These are phyloP conservation scores for Iphiclides podalirius DNA, from an alignment of 2,888 invertebrate species.

Conservation along the genomic window DNA sequence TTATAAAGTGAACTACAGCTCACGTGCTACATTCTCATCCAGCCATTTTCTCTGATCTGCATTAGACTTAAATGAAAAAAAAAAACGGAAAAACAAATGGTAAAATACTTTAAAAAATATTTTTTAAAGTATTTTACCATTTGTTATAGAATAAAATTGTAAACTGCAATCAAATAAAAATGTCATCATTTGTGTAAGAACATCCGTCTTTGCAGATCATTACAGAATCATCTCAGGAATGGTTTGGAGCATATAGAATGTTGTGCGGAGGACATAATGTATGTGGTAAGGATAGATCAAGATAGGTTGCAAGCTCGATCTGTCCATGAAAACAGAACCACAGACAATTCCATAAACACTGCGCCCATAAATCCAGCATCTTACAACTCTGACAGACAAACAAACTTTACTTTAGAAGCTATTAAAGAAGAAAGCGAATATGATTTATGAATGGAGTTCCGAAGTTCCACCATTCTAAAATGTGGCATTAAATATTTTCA, in stretches of 20 bases:
- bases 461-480: no score
- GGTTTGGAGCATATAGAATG: slow-evolving; percentile 51
- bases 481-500: no score
- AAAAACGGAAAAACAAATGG: no score
- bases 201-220: slow-evolving; percentile 29
- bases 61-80: no score
- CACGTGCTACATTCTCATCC: no score
- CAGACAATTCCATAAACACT: slow-evolving; percentile 25
- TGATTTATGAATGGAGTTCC: neutral
- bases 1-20: no score
- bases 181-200: no score
- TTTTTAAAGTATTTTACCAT: no score
- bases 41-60: no score
- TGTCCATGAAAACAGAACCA: slow-evolving; percentile 34
- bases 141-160: no score
- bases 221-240: slow-evolving; percentile 46
- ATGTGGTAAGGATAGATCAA: slow-evolving; percentile 53
- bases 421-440: slow-evolving; percentile 50
- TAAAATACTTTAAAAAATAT: no score
- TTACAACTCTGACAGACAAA: neutral
- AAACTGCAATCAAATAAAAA: no score
- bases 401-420: slow-evolving; percentile 37
- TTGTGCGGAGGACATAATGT: slow-evolving; percentile 47
- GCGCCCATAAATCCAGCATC: neutral
- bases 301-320: slow-evolving; percentile 46